These are phyloP conservation scores for Falcaria lacertinaria DNA, from an alignment of 2,888 invertebrate species.

Conservation along the genomic window DNA sequence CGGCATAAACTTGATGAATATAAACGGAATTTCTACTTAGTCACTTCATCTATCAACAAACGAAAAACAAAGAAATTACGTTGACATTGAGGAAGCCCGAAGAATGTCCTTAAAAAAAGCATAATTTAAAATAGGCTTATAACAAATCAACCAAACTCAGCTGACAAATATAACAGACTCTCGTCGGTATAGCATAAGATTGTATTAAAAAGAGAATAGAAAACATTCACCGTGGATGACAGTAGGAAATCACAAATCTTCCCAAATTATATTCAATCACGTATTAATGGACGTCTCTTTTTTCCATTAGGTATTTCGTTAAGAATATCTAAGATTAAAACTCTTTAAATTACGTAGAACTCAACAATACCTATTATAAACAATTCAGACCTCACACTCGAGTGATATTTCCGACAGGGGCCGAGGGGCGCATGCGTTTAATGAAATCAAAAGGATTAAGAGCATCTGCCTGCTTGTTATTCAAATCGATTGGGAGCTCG, in stretches of 20 bases:
- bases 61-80: constrained; percentile 67
- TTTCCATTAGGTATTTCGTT: constrained; percentile 27
- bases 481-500: constrained; percentile 78
- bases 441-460: constrained; percentile 80
- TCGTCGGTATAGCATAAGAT: constrained; percentile 25
- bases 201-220: constrained; percentile 15
- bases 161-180: constrained; percentile 32
- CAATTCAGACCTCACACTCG: constrained; percentile 55
- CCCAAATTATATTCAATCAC: constrained; percentile 44
- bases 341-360: constrained; percentile 37
- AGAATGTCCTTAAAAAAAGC: too few relatives aligned
- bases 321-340: constrained; percentile 26
- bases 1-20: constrained; percentile 72
- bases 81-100: too few relatives aligned
- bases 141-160: constrained; percentile 39
- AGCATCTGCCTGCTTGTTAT: constrained; percentile 80
- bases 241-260: constrained; percentile 44
- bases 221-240: constrained; percentile 15
- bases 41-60: constrained; percentile 61
- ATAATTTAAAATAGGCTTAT: too few relatives aligned
- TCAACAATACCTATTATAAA: constrained; percentile 56
- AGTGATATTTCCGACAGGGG: constrained; percentile 78
- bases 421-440: constrained; percentile 76
- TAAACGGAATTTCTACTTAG: constrained; percentile 71
- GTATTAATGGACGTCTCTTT: constrained; percentile 44